phyloP scores from a whole-genome alignment of 2,888 invertebrate species.

The Leptinotarsa rubiginosa region DNA sequence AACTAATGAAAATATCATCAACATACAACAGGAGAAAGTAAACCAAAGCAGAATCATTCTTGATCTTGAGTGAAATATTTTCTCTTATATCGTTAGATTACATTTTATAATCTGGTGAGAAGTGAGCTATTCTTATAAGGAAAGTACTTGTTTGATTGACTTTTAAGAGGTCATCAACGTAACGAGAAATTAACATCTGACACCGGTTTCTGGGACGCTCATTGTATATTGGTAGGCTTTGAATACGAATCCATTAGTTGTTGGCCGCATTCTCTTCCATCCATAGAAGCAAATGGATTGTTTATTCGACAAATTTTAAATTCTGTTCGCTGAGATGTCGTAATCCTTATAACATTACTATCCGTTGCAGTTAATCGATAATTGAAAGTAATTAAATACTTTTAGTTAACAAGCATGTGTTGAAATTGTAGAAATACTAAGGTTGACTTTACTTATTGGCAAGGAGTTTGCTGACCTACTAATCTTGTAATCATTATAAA shows the following conservation, averaged over 20 bases:
- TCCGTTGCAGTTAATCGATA: background rate
- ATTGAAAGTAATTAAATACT: constrained; percentile 14
- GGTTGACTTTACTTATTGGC: background rate
- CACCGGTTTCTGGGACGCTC: background rate
- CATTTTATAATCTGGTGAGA: too few species aligned
- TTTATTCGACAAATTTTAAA: background rate
- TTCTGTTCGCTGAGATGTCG: background rate
- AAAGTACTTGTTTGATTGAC: background rate
- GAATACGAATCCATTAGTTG: background rate
- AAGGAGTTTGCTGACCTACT: background rate
- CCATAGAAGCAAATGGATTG: background rate
- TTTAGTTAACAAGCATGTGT: constrained; percentile 3
- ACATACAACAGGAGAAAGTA: too few species aligned
- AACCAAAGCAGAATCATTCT: too few species aligned
- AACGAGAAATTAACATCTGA: background rate
- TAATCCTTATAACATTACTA: background rate
- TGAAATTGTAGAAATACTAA: background rate
- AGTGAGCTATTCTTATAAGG: too few species aligned
- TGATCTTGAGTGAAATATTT: too few species aligned
- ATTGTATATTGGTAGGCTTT: background rate
- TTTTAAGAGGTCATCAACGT: background rate
- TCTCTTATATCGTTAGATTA: too few species aligned
- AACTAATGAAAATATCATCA: too few species aligned
- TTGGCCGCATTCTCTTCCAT: background rate
- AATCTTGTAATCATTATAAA: background rate